Evolutionary conservation across 2,113 vertebrate species (phyloP).

Genomic region (Archocentrus centrarchus): DNA sequence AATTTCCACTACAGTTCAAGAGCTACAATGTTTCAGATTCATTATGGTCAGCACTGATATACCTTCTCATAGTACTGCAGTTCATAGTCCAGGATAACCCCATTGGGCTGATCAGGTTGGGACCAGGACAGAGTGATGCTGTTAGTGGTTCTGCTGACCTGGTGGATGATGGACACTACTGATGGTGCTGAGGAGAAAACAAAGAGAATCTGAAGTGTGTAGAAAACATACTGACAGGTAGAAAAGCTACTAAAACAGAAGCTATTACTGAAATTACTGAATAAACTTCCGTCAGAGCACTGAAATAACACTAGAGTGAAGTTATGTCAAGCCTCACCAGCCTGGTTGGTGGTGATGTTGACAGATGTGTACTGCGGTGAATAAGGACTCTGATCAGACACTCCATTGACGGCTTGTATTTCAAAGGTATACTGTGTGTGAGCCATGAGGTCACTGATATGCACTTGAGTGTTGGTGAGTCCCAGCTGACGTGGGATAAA

Average conservation of each 20-base stretch:
- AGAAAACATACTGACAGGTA: not conserved
- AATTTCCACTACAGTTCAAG: not conserved
- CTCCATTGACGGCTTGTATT: conserved; percentile 94
- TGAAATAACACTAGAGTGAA: not conserved
- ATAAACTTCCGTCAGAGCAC: not conserved
- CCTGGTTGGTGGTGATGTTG: conserved; percentile 99
- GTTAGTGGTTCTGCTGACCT: conserved; percentile 89
- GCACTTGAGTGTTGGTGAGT: conserved; percentile 84
- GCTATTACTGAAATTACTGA: not conserved
- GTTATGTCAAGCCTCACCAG: conserved; percentile 82
- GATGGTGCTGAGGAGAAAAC: conserved; percentile 86
- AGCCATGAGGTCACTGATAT: conserved; percentile 92
- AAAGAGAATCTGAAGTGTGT: not conserved
- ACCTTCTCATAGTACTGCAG: conserved; percentile 97
- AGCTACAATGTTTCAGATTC: not conserved
- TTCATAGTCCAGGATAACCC: conserved; percentile 95
- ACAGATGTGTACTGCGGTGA: conserved; percentile 90
- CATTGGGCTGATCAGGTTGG: conserved; percentile 95
- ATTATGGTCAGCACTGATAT: conserved; percentile 11
- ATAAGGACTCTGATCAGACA: conserved; percentile 95
- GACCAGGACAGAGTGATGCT: conserved; percentile 97
- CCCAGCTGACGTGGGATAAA: conserved; percentile 93
- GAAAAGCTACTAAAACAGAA: not conserved
- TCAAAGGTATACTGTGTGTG: conserved; percentile 98
- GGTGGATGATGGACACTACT: conserved; percentile 95